phyloP scores from a whole-genome alignment of 2,113 vertebrate species.

The Psophia crepitans region DNA sequence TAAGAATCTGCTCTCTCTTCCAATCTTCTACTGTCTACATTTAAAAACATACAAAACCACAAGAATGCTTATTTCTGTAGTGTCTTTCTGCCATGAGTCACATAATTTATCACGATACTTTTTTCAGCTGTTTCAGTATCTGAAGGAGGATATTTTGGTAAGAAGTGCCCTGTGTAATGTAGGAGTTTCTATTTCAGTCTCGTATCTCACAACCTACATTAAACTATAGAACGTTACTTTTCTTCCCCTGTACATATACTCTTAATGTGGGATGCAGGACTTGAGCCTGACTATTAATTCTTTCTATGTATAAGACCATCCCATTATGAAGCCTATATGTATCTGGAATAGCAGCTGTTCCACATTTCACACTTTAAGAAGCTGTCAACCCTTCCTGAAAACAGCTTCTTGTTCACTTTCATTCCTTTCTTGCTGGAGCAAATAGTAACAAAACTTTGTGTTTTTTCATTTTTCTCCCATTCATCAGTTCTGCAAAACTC shows the following conservation, averaged over 20 bases:
- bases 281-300: not conserved
- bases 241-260: not conserved
- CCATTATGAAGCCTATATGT: not conserved
- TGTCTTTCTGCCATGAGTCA: not conserved
- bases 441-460: not conserved
- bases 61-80: not conserved
- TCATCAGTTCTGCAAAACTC: not conserved
- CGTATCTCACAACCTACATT: not conserved
- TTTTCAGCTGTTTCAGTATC: not conserved
- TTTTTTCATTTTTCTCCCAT: not conserved
- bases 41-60: not conserved
- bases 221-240: not conserved
- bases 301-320: not conserved
- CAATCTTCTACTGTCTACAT: not conserved
- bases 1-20: not conserved
- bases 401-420: not conserved
- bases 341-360: not conserved
- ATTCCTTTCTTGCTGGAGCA: not conserved
- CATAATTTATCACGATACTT: not conserved
- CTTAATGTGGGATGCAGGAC: not conserved
- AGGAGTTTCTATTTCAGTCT: not conserved
- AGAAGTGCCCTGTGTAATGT: not conserved
- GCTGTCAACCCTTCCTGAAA: not conserved
- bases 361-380: not conserved
- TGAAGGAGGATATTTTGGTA: not conserved